phyloP scores from a whole-genome alignment of 1,140 invertebrate genomes.

The Holotrichia oblita region DNA sequence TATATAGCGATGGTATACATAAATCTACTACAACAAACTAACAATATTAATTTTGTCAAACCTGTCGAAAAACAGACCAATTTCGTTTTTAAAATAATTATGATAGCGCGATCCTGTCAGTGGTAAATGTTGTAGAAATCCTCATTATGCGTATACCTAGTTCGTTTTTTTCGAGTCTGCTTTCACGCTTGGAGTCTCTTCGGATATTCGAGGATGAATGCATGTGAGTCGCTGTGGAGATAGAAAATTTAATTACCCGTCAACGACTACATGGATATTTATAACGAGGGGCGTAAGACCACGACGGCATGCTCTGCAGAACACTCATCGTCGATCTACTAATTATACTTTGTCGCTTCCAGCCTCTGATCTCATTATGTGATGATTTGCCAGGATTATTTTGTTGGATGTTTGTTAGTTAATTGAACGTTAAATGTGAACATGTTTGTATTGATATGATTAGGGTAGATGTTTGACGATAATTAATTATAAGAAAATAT shows the following conservation, averaged over 20 bases:
- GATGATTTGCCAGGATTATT: neutral
- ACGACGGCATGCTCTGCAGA: neutral
- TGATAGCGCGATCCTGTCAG: neutral
- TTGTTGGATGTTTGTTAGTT: neutral
- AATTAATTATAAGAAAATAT: too few species aligned
- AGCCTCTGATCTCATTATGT: slow-evolving; percentile 19
- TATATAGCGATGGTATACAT: neutral
- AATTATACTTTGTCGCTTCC: slow-evolving; percentile 20
- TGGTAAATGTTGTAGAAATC: slow-evolving; percentile 32
- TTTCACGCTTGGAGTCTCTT: slow-evolving; percentile 1
- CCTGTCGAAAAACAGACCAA: neutral
- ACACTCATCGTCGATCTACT: slow-evolving; percentile 26
- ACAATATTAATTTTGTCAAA: neutral
- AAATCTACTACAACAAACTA: neutral
- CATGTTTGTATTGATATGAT: too few species aligned
- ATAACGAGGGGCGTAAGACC: slow-evolving; percentile 29
- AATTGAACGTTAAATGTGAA: slow-evolving; percentile 3
- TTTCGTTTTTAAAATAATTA: slow-evolving; percentile 22
- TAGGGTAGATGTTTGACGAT: too few species aligned
- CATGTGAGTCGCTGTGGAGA: slow-evolving; percentile 11
- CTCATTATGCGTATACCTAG: neutral
- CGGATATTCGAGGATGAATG: slow-evolving; percentile 23
- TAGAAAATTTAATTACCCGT: slow-evolving; percentile 30
- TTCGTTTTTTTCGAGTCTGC: slow-evolving; percentile 14
- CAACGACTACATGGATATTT: slow-evolving; percentile 31